These are phyloP conservation scores for Parazoanthus swiftii DNA, from an alignment of 92 coral and sea anemone genomes.

Conservation along the genomic window DNA sequence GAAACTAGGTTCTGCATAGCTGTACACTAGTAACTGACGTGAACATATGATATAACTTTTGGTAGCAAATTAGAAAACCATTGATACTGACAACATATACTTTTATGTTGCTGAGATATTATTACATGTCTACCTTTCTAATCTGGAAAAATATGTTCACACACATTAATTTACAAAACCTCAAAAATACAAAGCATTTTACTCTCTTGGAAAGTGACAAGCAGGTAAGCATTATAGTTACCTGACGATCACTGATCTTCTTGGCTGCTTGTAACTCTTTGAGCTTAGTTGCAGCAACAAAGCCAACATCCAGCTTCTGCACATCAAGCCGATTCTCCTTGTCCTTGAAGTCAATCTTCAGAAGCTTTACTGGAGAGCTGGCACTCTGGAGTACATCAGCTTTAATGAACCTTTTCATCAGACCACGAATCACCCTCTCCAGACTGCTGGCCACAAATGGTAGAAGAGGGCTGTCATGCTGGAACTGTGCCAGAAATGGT, in stretches of 20 bases:
- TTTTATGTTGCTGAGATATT: constrained; percentile 23
- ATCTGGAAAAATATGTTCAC: constrained; percentile 15
- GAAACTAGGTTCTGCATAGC: constrained; percentile 21
- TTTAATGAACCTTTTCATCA: constrained; percentile 47
- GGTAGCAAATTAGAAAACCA: constrained; percentile 20
- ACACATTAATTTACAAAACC: constrained; percentile 29
- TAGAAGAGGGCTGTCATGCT: constrained; percentile 39
- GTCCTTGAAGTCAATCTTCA: constrained; percentile 47
- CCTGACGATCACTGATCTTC: constrained; percentile 24
- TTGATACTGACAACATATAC: background rate
- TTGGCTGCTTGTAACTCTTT: constrained; percentile 46
- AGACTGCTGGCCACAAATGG: constrained; percentile 43
- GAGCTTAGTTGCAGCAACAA: constrained; percentile 51
- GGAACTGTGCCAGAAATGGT: constrained; percentile 48
- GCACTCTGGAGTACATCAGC: constrained; percentile 42
- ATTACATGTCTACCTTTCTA: constrained; percentile 3
- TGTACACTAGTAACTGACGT: constrained; percentile 7
- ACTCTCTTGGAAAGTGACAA: constrained; percentile 16
- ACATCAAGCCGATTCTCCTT: constrained; percentile 44
- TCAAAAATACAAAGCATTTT: constrained; percentile 10
- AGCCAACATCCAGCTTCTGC: constrained; percentile 45
- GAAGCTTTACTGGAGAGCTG: constrained; percentile 42
- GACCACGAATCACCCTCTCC: constrained; percentile 39
- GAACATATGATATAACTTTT: constrained; percentile 5
- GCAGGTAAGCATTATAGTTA: constrained; percentile 12